Base-by-base conservation (phyloP, 2,113 vertebrate genomes). In the Noctilio leporinus region DNA sequence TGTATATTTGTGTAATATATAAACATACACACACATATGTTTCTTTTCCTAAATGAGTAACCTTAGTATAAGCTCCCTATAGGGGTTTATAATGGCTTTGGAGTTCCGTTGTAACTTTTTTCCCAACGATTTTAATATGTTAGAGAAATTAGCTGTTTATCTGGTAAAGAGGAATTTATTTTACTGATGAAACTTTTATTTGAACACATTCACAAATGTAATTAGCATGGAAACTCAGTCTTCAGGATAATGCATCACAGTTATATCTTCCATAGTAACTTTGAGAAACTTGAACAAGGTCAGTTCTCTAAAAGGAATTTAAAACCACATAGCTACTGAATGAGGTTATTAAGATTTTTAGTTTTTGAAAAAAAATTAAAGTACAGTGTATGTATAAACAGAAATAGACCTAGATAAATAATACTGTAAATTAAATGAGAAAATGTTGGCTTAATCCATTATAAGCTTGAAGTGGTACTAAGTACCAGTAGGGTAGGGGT, bases 111-210 rank as follows among this genome's bases (percentile, higher is more conserved):
- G 33, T 95, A 70, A 88, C 73, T 75, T 92, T 86, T 95, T n/a
- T 43, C 67, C 14, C 43, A 7, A 90, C 93, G 84, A 76, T 78
- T 28, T 78, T 94, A 14, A 62, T 83, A 0, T 93, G n/a, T 76
- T 33, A 89, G n/a, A 82, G n/a, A 51, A 91, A 83, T 33, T 95
- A 82, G 49, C 80, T 62, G 12, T 80, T 82, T 90, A 75, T 96
- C 38, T 89, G 43, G n/a, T 86, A 75, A 75, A 78, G 53, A 77
- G 47, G 75, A 73, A 67, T 96, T 91, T 69, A 76, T 94, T 93
- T 96, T 86, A 89, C 59, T 89, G 47, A 65, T 86, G 89, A 95
- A 57, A 35, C 70, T 62, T 96, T 87, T 45, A 88, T 83, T 96
- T 92, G 47, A 92, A 76, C 10, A 92, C 59, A 87, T 35, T 86